A percentile compares a stretch with the other conserved stretches of the same genome.
phyloP scores from a whole-genome alignment of 2,113 vertebrate genomes.

The Raja brachyura region DNA sequence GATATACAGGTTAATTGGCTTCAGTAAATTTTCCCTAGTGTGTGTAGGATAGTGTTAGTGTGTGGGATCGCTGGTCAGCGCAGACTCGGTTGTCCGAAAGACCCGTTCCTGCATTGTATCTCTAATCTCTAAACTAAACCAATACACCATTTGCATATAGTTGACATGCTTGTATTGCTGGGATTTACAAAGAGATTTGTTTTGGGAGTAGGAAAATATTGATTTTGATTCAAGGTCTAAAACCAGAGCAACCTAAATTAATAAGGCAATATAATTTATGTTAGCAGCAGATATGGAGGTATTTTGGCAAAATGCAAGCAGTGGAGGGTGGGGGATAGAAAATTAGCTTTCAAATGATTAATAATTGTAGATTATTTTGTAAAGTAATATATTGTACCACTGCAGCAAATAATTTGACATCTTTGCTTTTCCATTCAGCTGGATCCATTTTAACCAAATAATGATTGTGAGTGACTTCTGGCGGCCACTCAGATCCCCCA shows the following conservation, averaged over 20 bases:
- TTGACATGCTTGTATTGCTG: not conserved
- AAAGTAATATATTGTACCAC: not conserved
- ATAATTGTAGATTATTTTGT: not conserved
- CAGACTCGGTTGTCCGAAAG: too few relatives aligned
- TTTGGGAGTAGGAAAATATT: slow-evolving; percentile 5
- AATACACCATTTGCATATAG: not conserved
- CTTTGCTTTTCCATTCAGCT: not conserved
- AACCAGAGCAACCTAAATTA: not conserved
- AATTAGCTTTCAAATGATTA: not conserved
- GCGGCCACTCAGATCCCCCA: not conserved
- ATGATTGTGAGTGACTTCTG: not conserved
- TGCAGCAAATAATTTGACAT: not conserved
- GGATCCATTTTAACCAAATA: slow-evolving; percentile 1
- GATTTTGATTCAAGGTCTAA: not conserved
- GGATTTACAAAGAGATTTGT: not conserved
- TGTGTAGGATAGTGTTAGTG: too few relatives aligned
- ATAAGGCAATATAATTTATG: not conserved
- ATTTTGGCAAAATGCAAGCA: not conserved
- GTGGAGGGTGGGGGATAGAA: too few relatives aligned
- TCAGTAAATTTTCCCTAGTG: too few relatives aligned
- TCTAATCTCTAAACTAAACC: too few relatives aligned
- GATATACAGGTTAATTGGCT: too few relatives aligned
- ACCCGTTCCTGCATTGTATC: too few relatives aligned
- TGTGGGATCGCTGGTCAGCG: too few relatives aligned
- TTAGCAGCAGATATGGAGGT: not conserved